These are phyloP conservation scores for Calosoma granatense DNA, from an alignment of 1,140 invertebrate genomes.

Conservation along the genomic window DNA sequence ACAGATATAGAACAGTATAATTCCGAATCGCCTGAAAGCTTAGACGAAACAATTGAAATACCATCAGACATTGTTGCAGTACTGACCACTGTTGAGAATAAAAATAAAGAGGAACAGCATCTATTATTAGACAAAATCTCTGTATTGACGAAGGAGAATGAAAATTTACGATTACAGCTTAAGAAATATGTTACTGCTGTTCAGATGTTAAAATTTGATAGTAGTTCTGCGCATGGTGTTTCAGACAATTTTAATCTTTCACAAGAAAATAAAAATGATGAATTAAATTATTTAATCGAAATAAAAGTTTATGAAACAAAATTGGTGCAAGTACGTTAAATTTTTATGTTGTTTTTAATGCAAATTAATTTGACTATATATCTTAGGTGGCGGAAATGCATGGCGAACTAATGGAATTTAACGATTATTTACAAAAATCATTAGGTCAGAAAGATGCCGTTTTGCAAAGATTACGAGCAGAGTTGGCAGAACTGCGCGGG, in stretches of 20 bases:
- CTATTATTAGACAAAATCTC: slow-evolving; percentile 25
- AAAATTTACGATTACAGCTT: slow-evolving; percentile 76
- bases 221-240: slow-evolving; percentile 34
- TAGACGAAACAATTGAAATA: slow-evolving; percentile 29
- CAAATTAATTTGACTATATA: slow-evolving; percentile 10
- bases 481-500: slow-evolving; percentile 60
- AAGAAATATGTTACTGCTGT: slow-evolving; percentile 85
- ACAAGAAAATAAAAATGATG: slow-evolving; percentile 32
- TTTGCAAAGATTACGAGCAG: slow-evolving; percentile 50
- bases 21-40: slow-evolving; percentile 21
- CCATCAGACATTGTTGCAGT: slow-evolving; percentile 32
- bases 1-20: slow-evolving; percentile 23
- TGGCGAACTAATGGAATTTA: slow-evolving; percentile 90
- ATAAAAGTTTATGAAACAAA: slow-evolving; percentile 79
- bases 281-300: slow-evolving; percentile 54
- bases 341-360: no score
- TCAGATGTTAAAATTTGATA: slow-evolving; percentile 64
- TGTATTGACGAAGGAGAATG: slow-evolving; percentile 63
- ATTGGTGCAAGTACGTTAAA: slow-evolving; percentile 62
- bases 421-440: slow-evolving; percentile 48
- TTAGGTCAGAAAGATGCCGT: slow-evolving; percentile 50
- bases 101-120: slow-evolving; percentile 28
- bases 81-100: slow-evolving; percentile 27
- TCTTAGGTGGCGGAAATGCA: slow-evolving; percentile 88
- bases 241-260: slow-evolving; percentile 25